A percentile compares a stretch with the other conserved stretches of the same genome.
phyloP scores from a whole-genome alignment of 2,113 vertebrate genomes.

The Neogobius melanostomus region DNA sequence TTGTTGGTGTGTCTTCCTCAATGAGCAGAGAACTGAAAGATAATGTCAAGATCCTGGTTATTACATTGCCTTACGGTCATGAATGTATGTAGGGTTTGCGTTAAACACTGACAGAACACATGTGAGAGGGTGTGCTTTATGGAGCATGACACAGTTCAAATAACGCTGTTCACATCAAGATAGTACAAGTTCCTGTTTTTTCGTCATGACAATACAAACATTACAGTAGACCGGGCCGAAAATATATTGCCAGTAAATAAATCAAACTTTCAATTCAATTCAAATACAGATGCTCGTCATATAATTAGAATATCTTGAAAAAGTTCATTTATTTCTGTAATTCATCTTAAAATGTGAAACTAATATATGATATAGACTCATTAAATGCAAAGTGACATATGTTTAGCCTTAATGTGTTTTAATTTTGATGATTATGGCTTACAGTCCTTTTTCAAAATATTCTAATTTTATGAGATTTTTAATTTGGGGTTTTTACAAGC shows the following conservation, averaged over 20 bases:
- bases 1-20: constrained; percentile 38
- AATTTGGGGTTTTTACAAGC: too few relatives aligned
- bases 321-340: too few relatives aligned
- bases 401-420: too few relatives aligned
- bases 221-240: background rate
- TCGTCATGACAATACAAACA: background rate
- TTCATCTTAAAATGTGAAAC: too few relatives aligned
- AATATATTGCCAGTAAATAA: background rate
- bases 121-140: background rate
- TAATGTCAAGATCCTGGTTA: background rate
- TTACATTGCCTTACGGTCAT: background rate
- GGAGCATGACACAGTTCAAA: background rate
- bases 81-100: background rate
- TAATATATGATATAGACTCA: too few relatives aligned
- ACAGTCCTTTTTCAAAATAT: too few relatives aligned
- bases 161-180: background rate
- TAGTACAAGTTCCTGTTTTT: constrained; percentile 21
- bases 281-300: too few relatives aligned
- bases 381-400: too few relatives aligned
- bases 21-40: constrained; percentile 14
- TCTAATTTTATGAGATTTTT: too few relatives aligned
- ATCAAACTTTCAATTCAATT: background rate
- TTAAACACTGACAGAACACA: background rate
- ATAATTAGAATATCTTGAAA: too few relatives aligned
- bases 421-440: too few relatives aligned